These are phyloP conservation scores for Antedon bifida DNA, from an alignment of 35 echinoderm and acorn worm species.

Conservation along the genomic window DNA sequence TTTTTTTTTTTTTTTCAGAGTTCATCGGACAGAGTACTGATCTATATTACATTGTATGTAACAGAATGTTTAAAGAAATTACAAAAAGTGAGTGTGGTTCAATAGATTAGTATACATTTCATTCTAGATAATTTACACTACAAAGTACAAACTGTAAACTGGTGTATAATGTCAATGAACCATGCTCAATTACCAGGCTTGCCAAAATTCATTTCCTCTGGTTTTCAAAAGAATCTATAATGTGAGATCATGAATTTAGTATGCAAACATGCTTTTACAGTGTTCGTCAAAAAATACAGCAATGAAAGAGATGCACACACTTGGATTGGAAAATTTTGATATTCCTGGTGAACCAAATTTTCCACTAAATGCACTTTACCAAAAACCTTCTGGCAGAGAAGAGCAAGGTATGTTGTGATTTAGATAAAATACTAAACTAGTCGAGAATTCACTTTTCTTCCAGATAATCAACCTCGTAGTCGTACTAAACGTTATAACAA, in stretches of 20 bases:
- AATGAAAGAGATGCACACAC: conserved; percentile 63
- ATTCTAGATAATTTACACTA: too few species aligned
- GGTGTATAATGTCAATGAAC: too few species aligned
- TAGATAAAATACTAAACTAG: too few species aligned
- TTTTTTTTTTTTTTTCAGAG: conserved; percentile 25
- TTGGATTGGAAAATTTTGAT: conserved; percentile 52
- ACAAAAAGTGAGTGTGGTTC: conserved; percentile 74
- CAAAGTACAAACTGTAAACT: too few species aligned
- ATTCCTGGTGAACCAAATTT: conserved; percentile 81
- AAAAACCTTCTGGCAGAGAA: conserved; percentile 41
- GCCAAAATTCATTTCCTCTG: too few species aligned
- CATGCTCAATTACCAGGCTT: too few species aligned
- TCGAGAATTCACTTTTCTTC: background rate
- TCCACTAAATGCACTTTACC: conserved; percentile 84
- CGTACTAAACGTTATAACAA: too few species aligned
- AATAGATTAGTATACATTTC: too few species aligned
- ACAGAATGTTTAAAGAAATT: conserved; percentile 95
- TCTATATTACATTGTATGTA: conserved; percentile 88
- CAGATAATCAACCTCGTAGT: background rate
- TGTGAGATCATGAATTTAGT: too few species aligned
- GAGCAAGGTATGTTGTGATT: conserved; percentile 59
- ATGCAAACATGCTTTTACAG: too few species aligned
- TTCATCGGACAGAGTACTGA: conserved; percentile 57
- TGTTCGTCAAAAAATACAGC: conserved; percentile 50
- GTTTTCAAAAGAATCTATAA: too few species aligned